phyloP scores from a whole-genome alignment of 2,113 vertebrate genomes.

The Desmodus rotundus region DNA sequence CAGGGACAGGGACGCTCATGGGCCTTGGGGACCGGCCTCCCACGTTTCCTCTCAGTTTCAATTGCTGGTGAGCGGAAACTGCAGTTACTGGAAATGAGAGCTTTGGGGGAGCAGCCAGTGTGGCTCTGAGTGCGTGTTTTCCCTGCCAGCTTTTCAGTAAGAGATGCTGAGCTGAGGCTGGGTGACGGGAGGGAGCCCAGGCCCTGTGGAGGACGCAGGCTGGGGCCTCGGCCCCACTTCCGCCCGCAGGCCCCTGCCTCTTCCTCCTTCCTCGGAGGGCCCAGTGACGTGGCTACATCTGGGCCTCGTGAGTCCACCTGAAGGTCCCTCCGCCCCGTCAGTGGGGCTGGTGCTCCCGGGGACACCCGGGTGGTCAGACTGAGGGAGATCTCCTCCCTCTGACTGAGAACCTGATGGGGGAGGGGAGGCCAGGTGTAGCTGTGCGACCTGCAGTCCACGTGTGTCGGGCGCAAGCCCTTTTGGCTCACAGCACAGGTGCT shows the following conservation, averaged over 20 bases:
- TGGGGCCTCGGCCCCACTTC: not conserved
- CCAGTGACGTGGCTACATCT: not conserved
- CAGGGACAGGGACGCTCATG: not conserved
- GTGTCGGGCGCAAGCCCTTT: fast-evolving
- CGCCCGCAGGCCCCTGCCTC: not conserved
- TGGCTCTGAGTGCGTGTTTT: not conserved
- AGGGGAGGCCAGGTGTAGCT: not conserved
- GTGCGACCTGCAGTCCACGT: fast-evolving
- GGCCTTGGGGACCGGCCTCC: constrained; percentile 40
- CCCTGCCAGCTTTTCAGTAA: constrained; percentile 17
- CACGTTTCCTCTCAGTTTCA: constrained; percentile 53
- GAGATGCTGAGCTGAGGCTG: not conserved
- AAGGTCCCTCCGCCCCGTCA: fast-evolving
- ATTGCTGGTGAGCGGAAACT: constrained; percentile 43
- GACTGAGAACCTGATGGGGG: not conserved
- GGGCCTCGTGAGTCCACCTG: not conserved
- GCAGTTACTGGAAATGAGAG: constrained; percentile 68
- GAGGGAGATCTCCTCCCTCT: not conserved
- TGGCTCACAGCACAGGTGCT: fast-evolving
- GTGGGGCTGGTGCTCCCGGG: not conserved
- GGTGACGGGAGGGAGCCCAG: not conserved
- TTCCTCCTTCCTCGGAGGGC: not conserved
- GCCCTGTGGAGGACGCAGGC: fast-evolving
- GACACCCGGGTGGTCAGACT: not conserved
- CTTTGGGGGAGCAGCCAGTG: not conserved